Evolutionary conservation across 2,113 vertebrate genomes (phyloP).

Genomic region (Anoplopoma fimbria): DNA sequence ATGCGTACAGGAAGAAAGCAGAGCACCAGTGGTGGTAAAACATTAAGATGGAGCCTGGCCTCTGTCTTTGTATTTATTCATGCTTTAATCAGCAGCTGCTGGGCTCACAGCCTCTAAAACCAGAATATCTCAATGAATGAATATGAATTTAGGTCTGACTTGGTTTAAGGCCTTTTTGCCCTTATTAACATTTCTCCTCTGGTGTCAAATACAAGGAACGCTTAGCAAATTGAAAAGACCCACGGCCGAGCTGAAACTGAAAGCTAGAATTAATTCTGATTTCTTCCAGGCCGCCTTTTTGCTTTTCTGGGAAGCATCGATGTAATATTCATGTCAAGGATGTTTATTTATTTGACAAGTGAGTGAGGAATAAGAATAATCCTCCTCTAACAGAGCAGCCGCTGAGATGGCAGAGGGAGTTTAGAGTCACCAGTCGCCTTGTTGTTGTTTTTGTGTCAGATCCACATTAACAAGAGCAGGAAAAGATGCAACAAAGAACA

Average conservation of each 20-base stretch:
- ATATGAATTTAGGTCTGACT: constrained; percentile 11
- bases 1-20: background rate
- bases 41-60: background rate
- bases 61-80: constrained; percentile 30
- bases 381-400: constrained; percentile 27
- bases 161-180: constrained; percentile 10
- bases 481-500: no score
- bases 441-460: background rate
- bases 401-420: constrained; percentile 10
- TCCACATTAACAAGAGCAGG: background rate
- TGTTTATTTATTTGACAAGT: constrained; percentile 47
- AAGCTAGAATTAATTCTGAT: constrained; percentile 27
- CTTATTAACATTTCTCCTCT: constrained; percentile 47
- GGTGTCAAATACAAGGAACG: background rate
- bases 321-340: constrained; percentile 47
- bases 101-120: constrained; percentile 1
- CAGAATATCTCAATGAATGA: constrained; percentile 12
- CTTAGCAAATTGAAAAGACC: constrained; percentile 45
- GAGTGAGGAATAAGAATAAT: constrained; percentile 57
- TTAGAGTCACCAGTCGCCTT: constrained; percentile 4
- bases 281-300: background rate
- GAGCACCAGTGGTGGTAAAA: background rate
- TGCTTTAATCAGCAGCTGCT: constrained; percentile 49
- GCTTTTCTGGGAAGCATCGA: background rate
- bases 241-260: background rate